Base-by-base conservation (phyloP, 2,113 vertebrate species). In the Ancistrus triradiatus region DNA sequence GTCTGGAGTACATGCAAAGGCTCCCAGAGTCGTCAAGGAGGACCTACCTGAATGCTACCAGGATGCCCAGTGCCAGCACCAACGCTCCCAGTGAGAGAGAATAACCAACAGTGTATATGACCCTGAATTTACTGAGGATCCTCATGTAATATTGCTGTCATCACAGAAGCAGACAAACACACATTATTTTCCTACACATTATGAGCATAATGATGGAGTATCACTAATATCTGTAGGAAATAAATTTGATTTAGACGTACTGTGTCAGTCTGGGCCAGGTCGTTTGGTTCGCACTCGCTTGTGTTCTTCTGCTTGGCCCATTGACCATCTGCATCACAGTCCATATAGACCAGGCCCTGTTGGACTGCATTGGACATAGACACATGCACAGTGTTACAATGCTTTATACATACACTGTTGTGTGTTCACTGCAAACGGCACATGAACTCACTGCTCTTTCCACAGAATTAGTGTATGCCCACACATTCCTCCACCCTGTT, bases 101-200 rank as follows among this genome's bases (percentile, higher is more conserved):
- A 69, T 97, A 97, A n/a, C 96, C 96, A 59, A 96, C 91, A 0
- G 95, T 97, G 87, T 98, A 98, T 89, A 96, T 92, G 71, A 87
- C 77, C 76, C 83, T 85, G 78, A 93, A 91, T 50, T 77, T 81
- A 63, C 76, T 83, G 0, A 92, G 90, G 42, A 87, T 84, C 72
- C 35, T 82, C 53, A 85, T 87, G 33, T 84, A 85, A 47, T 87
- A 86, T 90, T 92, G 83, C 53, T 37, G 31, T 31, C 46, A 53
- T 21, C 31, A 64, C 6, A 68, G 27, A 78, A 60, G 69, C 27
- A n/a, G 18, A 71, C 48, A 70, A 17, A 24, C 7, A 58, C 1
- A 47, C 31, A 55, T 13, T n/a, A n/a, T n/a, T n/a, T n/a, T n/a
- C n/a, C n/a, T n/a, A n/a, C n/a, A n/a, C n/a, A n/a, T n/a, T n/a